These are phyloP conservation scores for Hemicrepidius hirtus DNA, from an alignment of 2,888 invertebrate genomes.

Conservation along the genomic window DNA sequence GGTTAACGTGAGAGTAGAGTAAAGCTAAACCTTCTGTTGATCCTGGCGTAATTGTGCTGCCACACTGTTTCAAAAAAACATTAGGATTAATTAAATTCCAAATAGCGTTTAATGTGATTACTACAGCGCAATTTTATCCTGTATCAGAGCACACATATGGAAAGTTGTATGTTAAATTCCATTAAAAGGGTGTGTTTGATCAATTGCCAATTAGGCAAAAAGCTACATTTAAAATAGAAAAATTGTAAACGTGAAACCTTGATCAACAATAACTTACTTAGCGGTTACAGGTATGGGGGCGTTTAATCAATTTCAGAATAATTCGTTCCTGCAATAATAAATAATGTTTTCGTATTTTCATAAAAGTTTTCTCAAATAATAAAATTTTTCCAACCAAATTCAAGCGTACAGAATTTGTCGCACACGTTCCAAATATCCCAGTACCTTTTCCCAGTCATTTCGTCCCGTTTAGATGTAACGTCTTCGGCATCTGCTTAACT, in stretches of 20 bases:
- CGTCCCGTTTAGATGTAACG: constrained; percentile 23
- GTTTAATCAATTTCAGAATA: too few relatives aligned
- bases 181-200: constrained; percentile 15
- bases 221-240: background rate
- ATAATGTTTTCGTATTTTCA: too few relatives aligned
- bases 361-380: background rate
- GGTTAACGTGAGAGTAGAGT: too few relatives aligned
- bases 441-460: constrained; percentile 31
- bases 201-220: constrained; percentile 14
- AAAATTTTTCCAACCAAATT: background rate
- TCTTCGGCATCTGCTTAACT: constrained; percentile 26
- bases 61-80: constrained; percentile 13
- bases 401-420: background rate
- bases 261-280: too few relatives aligned
- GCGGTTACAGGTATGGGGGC: too few relatives aligned
- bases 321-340: too few relatives aligned
- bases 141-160: constrained; percentile 1
- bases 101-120: constrained; percentile 1
- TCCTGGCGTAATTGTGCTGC: too few relatives aligned
- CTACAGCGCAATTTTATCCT: constrained; percentile 1
- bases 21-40: too few relatives aligned
- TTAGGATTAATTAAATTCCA: constrained; percentile 24
- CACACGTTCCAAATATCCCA: constrained; percentile 7
- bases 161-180: constrained; percentile 3
- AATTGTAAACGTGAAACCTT: too few relatives aligned